phyloP scores from a whole-genome alignment of 2,113 vertebrate species.

The Megaleporinus macrocephalus region DNA sequence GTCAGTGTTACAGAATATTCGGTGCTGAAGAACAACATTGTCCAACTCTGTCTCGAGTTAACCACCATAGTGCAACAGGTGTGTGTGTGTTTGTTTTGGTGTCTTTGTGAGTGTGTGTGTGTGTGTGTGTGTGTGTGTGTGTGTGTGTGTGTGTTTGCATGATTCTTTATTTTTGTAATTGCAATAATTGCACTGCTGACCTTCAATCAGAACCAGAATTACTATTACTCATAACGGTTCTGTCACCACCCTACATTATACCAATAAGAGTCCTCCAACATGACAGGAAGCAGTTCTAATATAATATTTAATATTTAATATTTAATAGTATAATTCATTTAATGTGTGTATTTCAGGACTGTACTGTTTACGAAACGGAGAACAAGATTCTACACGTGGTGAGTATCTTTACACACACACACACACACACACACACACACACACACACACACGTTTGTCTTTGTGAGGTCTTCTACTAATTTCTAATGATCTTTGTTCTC shows the following conservation, averaged over 20 bases:
- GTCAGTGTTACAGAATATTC: constrained; percentile 94
- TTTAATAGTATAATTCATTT: no score
- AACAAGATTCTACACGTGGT: constrained; percentile 40
- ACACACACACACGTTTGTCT: no score
- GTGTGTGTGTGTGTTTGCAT: not conserved
- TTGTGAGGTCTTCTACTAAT: no score
- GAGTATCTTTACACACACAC: no score
- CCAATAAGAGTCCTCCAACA: not conserved
- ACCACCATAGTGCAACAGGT: constrained; percentile 96
- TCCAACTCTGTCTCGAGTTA: constrained; percentile 93
- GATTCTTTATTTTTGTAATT: not conserved
- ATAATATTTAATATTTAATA: no score
- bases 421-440: no score
- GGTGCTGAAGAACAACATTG: constrained; percentile 93
- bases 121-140: not conserved
- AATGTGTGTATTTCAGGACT: constrained; percentile 10
- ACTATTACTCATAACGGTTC: no score
- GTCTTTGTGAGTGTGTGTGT: constrained; percentile 13
- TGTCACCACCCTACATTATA: no score
- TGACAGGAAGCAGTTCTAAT: no score
- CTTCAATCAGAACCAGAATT: no score
- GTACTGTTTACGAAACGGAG: constrained; percentile 20
- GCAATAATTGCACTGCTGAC: no score
- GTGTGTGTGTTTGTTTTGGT: constrained; percentile 24
- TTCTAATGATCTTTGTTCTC: no score